Evolutionary conservation across 2,888 invertebrate genomes (phyloP), one percentile per base, ranked within the genome.

Genomic region (Euzophera pinguis): DNA sequence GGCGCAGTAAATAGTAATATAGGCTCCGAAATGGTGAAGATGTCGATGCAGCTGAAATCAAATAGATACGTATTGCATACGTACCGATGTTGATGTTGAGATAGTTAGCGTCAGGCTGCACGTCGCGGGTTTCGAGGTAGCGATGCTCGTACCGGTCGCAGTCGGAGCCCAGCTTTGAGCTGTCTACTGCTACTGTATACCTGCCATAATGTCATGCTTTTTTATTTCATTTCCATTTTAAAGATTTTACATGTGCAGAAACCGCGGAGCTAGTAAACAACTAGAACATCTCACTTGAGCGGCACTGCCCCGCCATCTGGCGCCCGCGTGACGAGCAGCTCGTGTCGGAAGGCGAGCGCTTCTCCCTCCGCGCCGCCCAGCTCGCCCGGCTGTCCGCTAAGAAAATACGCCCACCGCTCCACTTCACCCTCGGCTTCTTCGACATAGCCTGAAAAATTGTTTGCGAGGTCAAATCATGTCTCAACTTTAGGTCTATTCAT

Each of bases 171-270:
- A 89, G 75, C 62, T 76, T 65, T 1, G 87, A 83, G 62, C 87
- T 87, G 75, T 88, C 83, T 51, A 84, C 78, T 1, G 62, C 52
- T 58, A 88, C 83, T 1, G 74, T 63, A 67, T 88, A 89, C 62
- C 85, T 86, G 71, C 22, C 3, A 22, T 22, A 22, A 22, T 22
- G 22, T 5, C 2, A 22, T 22, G 5, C 22, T 22, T 22, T n/a
- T 3, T 22, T 22, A 22, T 22, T 22, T 22, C 22, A 22, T 22
- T 22, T 22, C n/a, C n/a, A n/a, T n/a, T n/a, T n/a, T n/a, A n/a
- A n/a, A n/a, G n/a, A n/a, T n/a, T n/a, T n/a, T n/a, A n/a, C n/a
- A n/a, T n/a, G n/a, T n/a, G n/a, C n/a, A n/a, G n/a, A n/a, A n/a
- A n/a, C n/a, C n/a, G n/a, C n/a, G n/a, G n/a, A n/a, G n/a, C n/a